Base-by-base conservation (phyloP, 2,113 vertebrate genomes). In the Redunca redunca region DNA sequence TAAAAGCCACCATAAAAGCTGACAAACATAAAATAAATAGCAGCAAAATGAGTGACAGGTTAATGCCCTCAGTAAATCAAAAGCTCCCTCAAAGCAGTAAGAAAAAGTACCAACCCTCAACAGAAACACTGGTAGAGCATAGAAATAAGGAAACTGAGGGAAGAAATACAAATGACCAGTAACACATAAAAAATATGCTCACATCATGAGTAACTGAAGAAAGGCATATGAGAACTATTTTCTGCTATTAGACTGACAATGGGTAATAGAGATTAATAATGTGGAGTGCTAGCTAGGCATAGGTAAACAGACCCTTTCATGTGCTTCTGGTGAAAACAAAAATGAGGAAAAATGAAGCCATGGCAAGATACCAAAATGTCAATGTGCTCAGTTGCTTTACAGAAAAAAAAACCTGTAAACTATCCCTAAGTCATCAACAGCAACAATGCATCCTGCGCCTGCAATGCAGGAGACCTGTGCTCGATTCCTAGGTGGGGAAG, bases 21-120 rank as follows among this genome's bases (percentile, higher is more conserved):
- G 74, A 83, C 50, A 91, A 57, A 91, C 43, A 57, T 78, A 88
- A 95, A 97, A 91, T 64, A 81, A 95, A 84, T 15, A 90, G 19
- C 62, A 92, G 85, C 40, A 87, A 96, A 94, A 90, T 52, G 2
- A 30, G 28, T n/a, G 26, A 91, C 30, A 62, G 85, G 36, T 83
- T 94, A 96, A 82, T 15, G 67, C 11, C 40, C 82, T 94, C 40
- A 90, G 48, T 28, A 78, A 77, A 93, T 87, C 50, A 94, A 92
- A 28, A 81, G 46, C 28, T 92, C 60, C 82, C 82, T 77, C 2
- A 77, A 92, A 71, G 81, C 60, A 92, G 26, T 71, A 94, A 83
- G 55, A 83, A 67, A 67, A 95, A 62, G 43, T 60, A 88, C 91
- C 40, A 71, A 40, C 8, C 28, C 62, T 55, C 50, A 82, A 88